phyloP scores from a whole-genome alignment of 2,113 vertebrate genomes.

The Alosa alosa region DNA sequence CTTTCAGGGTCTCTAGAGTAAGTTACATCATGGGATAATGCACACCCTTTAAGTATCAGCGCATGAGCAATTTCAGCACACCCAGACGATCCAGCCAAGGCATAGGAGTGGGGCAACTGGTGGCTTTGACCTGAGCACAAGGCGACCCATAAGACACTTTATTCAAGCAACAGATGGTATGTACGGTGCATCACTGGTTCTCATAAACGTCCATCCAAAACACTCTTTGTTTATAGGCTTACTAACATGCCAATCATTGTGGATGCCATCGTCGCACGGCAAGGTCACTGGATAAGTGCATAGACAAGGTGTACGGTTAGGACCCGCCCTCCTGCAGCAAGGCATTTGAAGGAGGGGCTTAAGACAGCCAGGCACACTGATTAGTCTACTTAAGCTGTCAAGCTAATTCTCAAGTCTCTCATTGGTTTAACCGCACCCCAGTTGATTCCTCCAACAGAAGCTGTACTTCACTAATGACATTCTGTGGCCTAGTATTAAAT shows the following conservation, averaged over 20 bases:
- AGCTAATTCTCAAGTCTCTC: constrained; percentile 6
- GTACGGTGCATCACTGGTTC: not conserved
- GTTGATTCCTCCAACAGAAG: constrained; percentile 27
- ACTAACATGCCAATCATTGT: not conserved
- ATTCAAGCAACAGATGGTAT: constrained; percentile 28
- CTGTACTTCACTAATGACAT: constrained; percentile 50
- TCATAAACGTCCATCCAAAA: not conserved
- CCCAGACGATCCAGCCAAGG: not conserved
- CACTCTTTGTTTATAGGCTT: constrained; percentile 36
- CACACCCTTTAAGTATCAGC: not conserved
- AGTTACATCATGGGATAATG: not conserved
- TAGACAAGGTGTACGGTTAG: not conserved
- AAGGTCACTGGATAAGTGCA: constrained; percentile 45
- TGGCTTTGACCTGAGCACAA: not conserved
- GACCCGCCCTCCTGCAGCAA: constrained; percentile 40
- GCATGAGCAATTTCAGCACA: not conserved
- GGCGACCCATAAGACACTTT: not conserved
- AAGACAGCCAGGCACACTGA: not conserved
- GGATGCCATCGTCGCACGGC: constrained; percentile 51
- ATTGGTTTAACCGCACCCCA: constrained; percentile 47
- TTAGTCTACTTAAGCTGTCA: constrained; percentile 32
- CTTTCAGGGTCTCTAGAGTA: not conserved
- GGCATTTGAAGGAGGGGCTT: constrained; percentile 47
- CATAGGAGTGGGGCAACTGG: not conserved
- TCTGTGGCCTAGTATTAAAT: constrained; percentile 50